Base-by-base conservation (phyloP, 1,140 invertebrate genomes). In the Phortica variegata region DNA sequence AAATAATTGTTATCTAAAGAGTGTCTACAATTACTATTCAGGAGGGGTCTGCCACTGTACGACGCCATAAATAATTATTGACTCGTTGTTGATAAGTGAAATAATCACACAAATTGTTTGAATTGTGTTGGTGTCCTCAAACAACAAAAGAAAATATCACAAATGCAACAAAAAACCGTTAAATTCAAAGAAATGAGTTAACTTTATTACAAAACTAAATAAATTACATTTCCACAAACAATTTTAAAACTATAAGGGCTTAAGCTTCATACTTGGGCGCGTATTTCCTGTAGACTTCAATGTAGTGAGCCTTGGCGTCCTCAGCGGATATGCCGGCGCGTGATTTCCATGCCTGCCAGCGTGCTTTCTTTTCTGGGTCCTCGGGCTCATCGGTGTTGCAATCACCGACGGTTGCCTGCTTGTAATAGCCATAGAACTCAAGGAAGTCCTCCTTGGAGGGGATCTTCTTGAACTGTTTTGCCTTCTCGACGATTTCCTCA, bases 291-390 rank as follows among this genome's bases (percentile, higher is more conserved):
- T 86, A 91, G 76, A 90, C 88, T 12, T 82, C 82, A 52, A 97
- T 84, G 78, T 97, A 97, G 12, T 85, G 80, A 59, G 87, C 82
- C 77, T 92, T 90, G 29, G 94, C 93, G 49, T 86, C 85, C 9
- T 93, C 90, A 75, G 85, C 80, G 38, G 81, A 79, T 49, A 83
- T 78, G 60, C 94, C 93, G 76, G 93, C 94, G 76, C 85, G 89
- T 16, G 63, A 78, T 58, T 87, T 84, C 95, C 95, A 98, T 13
- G 93, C 84, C 57, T 96, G 88, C 90, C 93, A 98, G 74, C 98
- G 97, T 0, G 93, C 93, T 80, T 97, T 97, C 40, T 91, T 92
- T 76, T 93, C 95, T 49, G 95, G 83, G 77, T 97, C 94, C 33
- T 97, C 77, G 44, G 95, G 95, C 63, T 89, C 85, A 42, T 79